Evolutionary conservation across 1,140 invertebrate genomes (phyloP), one percentile per base, ranked within the genome.

Genomic region (Pectinophora gossypiella): DNA sequence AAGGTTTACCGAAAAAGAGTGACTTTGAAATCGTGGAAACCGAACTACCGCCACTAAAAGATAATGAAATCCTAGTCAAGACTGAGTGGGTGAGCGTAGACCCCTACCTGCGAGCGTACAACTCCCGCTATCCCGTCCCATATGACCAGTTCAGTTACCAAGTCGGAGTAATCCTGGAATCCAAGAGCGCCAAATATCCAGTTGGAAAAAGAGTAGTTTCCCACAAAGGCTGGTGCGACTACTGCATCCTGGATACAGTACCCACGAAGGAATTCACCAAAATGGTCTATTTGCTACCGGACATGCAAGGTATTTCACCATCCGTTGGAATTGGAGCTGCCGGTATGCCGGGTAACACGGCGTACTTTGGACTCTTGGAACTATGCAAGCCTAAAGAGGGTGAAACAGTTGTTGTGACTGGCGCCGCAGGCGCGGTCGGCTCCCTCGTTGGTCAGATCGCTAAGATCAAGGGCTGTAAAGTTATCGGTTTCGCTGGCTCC

Each of bases 391-490:
- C 93, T 1, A 92, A 94, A 76, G 49, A 77, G 15, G 93, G 92
- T 12, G 93, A 95, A 65, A 91, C 90, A 0, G 88, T 95, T 0
- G 91, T 94, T 0, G 90, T 95, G 1, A 90, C 88, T 15, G 90
- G 89, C 9, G 91, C 92, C 2, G 91, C 90, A 6, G 91, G 93
- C 18, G 93, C 93, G 16, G 93, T 95, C 5, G 94, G 93, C 1
- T 91, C 89, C 36, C 66, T 92, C 4, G 94, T 94, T 0, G 93
- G 93, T 2, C 94, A 95, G 81, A 93, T 95, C 20, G 93, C 90
- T 1, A 94, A 94, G 73, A 90, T 93, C 19, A 90, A 92, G 72
- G 90, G 90, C 5, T 91, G 93, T 43, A 90, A 75, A 59, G 93
- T 95, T 0, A 92, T 95, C 56, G 94, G 93, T 0, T 92, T 94